A percentile compares a stretch with the other conserved stretches of the same genome.
Evolutionary conservation across 2,888 invertebrate species (phyloP).

Genomic region (Notocelia uddmanniana): DNA sequence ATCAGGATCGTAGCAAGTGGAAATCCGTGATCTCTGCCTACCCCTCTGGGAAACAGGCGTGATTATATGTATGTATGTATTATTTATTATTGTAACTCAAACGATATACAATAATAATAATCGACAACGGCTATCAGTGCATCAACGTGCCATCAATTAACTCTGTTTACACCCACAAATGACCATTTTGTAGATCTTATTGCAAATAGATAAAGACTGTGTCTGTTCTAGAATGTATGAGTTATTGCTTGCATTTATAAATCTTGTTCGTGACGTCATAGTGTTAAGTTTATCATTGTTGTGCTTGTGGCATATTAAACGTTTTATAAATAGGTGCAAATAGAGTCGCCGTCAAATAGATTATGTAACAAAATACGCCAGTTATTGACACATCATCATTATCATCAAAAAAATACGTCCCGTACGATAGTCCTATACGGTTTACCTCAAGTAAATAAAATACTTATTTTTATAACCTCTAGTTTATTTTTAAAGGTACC

Average conservation of each 20-base stretch:
- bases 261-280: not conserved
- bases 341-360: too few species aligned
- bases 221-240: not conserved
- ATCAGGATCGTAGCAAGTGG: too few species aligned
- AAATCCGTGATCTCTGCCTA: too few species aligned
- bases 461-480: too few species aligned
- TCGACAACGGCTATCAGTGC: slow-evolving; percentile 15
- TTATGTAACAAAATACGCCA: too few species aligned
- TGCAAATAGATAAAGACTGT: not conserved
- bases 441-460: too few species aligned
- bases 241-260: not conserved
- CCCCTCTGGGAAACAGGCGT: too few species aligned
- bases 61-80: too few species aligned
- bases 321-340: not conserved
- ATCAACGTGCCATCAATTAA: slow-evolving; percentile 12
- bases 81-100: not conserved
- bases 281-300: not conserved
- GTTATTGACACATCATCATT: too few species aligned
- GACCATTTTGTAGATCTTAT: not conserved
- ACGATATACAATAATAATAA: not conserved
- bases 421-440: too few species aligned
- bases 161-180: not conserved
- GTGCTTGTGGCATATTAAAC: not conserved
- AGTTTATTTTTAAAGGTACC: too few species aligned
- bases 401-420: too few species aligned